These are phyloP conservation scores for Mantis religiosa DNA, from an alignment of 2,888 invertebrate genomes.

Conservation along the genomic window DNA sequence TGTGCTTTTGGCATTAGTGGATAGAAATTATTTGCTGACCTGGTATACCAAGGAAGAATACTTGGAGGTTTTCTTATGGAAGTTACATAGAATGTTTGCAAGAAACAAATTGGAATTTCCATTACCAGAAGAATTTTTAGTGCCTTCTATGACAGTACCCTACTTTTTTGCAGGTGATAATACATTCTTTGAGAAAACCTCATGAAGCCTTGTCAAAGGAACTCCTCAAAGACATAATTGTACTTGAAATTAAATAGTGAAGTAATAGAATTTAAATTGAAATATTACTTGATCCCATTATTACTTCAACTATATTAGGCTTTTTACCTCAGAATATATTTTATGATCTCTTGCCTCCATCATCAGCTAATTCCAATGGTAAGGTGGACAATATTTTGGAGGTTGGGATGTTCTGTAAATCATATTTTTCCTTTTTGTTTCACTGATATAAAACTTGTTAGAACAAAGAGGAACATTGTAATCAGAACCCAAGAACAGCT, in stretches of 20 bases:
- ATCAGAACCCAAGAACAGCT: too few species aligned
- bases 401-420: too few species aligned
- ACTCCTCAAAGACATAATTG: conserved; percentile 30
- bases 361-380: too few species aligned
- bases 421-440: too few species aligned
- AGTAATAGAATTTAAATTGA: too few species aligned
- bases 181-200: conserved; percentile 31
- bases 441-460: too few species aligned
- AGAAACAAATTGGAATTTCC: conserved; percentile 32
- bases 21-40: conserved; percentile 42
- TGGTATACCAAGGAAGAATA: conserved; percentile 39
- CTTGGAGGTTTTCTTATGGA: conserved; percentile 38
- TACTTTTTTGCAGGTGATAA: conserved; percentile 36
- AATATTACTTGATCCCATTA: too few species aligned
- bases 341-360: too few species aligned
- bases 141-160: conserved; percentile 31
- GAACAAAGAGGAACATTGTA: too few species aligned
- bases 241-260: conserved; percentile 39
- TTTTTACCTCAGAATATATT: too few species aligned
- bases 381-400: too few species aligned
- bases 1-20: conserved; percentile 41
- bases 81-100: conserved; percentile 35
- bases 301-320: too few species aligned
- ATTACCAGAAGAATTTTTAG: conserved; percentile 29
- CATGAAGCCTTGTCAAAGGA: conserved; percentile 34